Base-by-base conservation (phyloP, 2,113 vertebrate genomes). In the Takifugu flavidus region DNA sequence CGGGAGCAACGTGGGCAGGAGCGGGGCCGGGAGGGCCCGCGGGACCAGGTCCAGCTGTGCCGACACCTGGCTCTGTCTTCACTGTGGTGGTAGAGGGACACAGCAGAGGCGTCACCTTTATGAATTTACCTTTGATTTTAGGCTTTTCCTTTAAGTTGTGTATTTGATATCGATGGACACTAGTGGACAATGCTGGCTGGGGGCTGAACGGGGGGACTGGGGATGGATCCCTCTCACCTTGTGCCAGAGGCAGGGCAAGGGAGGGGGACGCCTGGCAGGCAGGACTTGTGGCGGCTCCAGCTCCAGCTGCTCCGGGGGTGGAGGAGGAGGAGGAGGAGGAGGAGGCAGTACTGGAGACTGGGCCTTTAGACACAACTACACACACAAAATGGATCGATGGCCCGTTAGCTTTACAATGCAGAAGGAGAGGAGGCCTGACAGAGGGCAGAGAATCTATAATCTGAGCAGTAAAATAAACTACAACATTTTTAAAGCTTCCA, bases 61-160 rank as follows among this genome's bases (percentile, higher is more conserved):
- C 49, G 10, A 79, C 83, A 65, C 94, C 94, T 46, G 96, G 96
- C 85, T 99, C 97, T 4, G 92, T 93, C 88, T 99, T 99, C 79
- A 99, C 97, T 98, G 87, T 58, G 85, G 53, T 82, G 86, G 51
- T 82, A 88, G 78, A 80, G 78, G 89, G 29, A 5, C 25, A 62
- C 10, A n/a, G 2, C 46, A 49, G 54, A 6, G n/a, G 1, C 6
- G 4, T 53, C 0, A 28, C 66, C 51, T 25, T 13, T 31, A 53
- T 44, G 11, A n/a, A 45, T 6, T 8, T n/a, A 34, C 10, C 27
- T n/a, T 20, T 26, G 10, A 52, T 26, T 25, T 39, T 5, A 27
- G 28, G 42, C 14, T 39, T 49, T 49, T 15, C 13, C 44, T 15
- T 45, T 13, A 10, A 10, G 45, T 46, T 46, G 20, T 49, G 20